Conservation (phyloP, 2,113 vertebrate species). For the Hipposideros armiger region DNA sequence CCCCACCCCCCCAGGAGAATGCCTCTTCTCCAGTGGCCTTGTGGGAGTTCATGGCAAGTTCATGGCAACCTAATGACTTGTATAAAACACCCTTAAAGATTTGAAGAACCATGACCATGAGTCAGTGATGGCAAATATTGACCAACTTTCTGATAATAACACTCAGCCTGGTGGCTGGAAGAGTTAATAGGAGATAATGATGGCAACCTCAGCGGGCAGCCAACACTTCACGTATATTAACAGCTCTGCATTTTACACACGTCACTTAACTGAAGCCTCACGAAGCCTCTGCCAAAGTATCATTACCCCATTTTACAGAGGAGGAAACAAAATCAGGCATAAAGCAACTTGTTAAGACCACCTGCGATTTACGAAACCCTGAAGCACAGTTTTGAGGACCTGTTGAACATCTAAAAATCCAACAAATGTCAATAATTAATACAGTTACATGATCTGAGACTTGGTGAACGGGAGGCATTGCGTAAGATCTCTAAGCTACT, state of each 20-base stretch:
- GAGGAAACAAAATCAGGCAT: neutral
- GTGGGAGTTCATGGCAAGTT: conserved; percentile 69
- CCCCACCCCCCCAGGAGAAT: neutral
- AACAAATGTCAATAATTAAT: conserved; percentile 4
- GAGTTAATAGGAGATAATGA: fast-evolving
- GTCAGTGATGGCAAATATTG: neutral
- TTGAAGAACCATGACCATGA: neutral
- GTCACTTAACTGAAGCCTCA: neutral
- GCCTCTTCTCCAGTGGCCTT: neutral
- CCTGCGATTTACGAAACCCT: neutral
- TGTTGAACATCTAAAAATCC: neutral
- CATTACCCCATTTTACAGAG: neutral
- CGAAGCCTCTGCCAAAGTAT: neutral
- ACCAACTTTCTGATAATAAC: neutral
- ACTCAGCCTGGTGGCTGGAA: neutral
- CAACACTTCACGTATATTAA: fast-evolving
- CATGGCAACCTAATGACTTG: neutral
- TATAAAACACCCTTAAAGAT: neutral
- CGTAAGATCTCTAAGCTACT: neutral
- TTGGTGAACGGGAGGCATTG: fast-evolving
- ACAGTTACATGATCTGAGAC: neutral
- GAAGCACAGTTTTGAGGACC: neutral
- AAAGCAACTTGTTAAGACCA: neutral
- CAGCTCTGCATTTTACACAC: fast-evolving
- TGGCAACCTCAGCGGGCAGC: fast-evolving